phyloP scores from a whole-genome alignment of 2,888 invertebrate genomes.

The Rhyacophila evoluta region DNA sequence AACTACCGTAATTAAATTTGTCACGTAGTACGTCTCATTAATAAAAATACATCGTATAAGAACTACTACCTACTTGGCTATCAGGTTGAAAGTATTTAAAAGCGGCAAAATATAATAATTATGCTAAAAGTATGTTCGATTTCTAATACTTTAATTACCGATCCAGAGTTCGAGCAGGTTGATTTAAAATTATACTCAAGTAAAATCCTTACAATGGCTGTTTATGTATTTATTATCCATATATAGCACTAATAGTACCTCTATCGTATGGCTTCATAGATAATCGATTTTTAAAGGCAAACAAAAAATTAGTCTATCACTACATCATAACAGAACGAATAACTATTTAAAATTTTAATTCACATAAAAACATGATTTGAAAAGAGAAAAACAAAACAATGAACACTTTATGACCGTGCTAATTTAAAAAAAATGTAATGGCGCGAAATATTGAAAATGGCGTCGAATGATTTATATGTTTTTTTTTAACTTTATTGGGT shows the following conservation, averaged over 20 bases:
- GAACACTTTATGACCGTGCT: not conserved
- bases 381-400: not conserved
- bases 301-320: not conserved
- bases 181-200: not conserved
- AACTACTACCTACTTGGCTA: no score
- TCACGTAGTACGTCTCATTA: no score
- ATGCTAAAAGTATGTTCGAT: no score
- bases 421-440: not conserved
- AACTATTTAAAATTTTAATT: not conserved
- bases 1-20: no score
- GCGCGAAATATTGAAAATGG: not conserved
- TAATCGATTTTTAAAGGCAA: not conserved
- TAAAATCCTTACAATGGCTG: not conserved
- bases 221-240: not conserved
- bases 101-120: no score
- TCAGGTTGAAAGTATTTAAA: no score
- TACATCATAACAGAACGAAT: not conserved
- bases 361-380: not conserved
- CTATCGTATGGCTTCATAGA: not conserved
- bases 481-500: not conserved
- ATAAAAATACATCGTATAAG: no score
- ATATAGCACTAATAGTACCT: not conserved
- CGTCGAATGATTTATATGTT: not conserved
- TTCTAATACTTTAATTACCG: no score
- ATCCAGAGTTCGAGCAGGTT: not conserved